Conservation (phyloP, 2,797 vertebrate species). For the Fringilla coelebs region DNA sequence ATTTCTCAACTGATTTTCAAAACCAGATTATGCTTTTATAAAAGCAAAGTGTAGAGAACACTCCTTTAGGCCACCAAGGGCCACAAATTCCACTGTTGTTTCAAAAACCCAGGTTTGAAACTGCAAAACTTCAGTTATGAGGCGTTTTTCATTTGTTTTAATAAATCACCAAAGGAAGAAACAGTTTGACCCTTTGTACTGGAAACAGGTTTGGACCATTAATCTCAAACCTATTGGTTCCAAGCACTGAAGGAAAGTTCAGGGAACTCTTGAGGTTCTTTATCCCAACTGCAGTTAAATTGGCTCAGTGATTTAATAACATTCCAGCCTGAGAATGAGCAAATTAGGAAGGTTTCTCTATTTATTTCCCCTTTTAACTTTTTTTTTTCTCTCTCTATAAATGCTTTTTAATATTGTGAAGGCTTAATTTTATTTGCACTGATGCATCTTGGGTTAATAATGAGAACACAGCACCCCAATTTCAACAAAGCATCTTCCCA, state of each 20-base stretch:
- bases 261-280: neutral
- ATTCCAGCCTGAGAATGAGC: neutral
- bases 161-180: neutral
- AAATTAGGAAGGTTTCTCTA: neutral
- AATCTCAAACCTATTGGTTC: neutral
- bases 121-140: neutral
- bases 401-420: neutral
- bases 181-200: neutral
- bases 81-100: neutral
- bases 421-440: neutral
- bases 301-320: neutral
- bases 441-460: neutral
- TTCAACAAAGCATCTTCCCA: neutral
- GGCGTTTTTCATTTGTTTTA: neutral
- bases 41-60: neutral
- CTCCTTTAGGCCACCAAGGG: neutral
- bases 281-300: neutral
- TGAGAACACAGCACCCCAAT: neutral
- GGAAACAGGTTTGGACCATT: fast-evolving
- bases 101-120: neutral
- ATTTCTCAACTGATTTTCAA: neutral
- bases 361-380: neutral
- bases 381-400: neutral
- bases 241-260: neutral
- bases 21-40: neutral